phyloP scores from a whole-genome alignment of 2,113 vertebrate genomes.

The Pteropus alecto region DNA sequence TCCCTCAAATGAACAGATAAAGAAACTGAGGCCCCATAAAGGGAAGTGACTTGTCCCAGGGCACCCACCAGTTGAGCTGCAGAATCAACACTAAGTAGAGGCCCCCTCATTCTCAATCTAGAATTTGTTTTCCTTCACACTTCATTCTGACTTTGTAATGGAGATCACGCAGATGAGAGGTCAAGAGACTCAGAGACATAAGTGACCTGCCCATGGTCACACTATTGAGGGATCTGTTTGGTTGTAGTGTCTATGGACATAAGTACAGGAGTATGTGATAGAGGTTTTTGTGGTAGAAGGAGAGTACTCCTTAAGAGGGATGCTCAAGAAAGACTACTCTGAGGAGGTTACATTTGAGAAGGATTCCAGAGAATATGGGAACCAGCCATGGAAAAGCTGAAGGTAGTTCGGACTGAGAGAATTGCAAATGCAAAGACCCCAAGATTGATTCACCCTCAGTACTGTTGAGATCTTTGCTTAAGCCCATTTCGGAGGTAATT shows the following conservation, averaged over 20 bases:
- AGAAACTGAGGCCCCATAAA: background rate
- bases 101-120: background rate
- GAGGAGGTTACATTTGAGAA: background rate
- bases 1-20: background rate
- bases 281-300: background rate
- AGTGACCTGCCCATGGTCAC: background rate
- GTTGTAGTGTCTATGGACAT: background rate
- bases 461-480: background rate
- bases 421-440: background rate
- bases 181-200: background rate
- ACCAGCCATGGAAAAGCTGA: background rate
- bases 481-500: background rate
- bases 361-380: slow-evolving; percentile 1
- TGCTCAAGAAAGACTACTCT: background rate
- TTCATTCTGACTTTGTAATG: background rate
- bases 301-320: background rate
- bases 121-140: background rate
- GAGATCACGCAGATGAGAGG: background rate
- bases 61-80: background rate
- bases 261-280: background rate
- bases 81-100: background rate
- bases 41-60: background rate
- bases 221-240: background rate
- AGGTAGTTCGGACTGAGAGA: background rate
- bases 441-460: background rate